Conservation (phyloP, 2,113 vertebrate genomes). For the Prolemur simus region DNA sequence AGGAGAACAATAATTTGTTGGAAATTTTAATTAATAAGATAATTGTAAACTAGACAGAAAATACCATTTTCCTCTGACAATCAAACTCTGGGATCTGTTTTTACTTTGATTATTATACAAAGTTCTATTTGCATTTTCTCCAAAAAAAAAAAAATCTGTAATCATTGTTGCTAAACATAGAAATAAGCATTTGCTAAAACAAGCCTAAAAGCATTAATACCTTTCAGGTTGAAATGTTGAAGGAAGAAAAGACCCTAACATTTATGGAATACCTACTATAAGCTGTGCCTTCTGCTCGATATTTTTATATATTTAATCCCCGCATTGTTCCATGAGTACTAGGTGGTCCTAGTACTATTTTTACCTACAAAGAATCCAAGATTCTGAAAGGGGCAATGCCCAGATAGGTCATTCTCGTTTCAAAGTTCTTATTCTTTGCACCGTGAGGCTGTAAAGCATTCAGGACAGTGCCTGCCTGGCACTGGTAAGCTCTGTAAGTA, state of each 20-base stretch:
- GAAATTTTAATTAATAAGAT: not conserved
- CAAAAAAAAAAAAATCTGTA: not conserved
- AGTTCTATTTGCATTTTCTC: not conserved
- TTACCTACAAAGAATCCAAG: not conserved
- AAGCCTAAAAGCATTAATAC: not conserved
- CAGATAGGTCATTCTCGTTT: not conserved
- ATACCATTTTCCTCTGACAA: not conserved
- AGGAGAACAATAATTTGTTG: not conserved
- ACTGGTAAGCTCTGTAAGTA: not conserved
- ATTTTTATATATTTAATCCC: not conserved
- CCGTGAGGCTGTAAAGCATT: not conserved
- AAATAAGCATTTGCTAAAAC: not conserved
- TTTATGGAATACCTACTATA: not conserved
- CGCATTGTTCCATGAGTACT: not conserved
- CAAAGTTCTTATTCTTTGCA: not conserved
- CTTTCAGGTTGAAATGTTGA: not conserved
- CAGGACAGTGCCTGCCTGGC: not conserved
- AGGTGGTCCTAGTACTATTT: not conserved
- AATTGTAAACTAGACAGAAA: conserved; percentile 16
- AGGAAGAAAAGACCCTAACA: not conserved
- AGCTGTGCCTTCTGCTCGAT: not conserved
- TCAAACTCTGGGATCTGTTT: not conserved
- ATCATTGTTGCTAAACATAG: not conserved
- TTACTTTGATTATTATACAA: not conserved
- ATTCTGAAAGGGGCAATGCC: not conserved